Percentiles rank a stretch among this genome's conserved stretches.
These are phyloP conservation scores for Ceraclea dissimilis DNA, from an alignment of 2,888 invertebrate species.

Conservation along the genomic window DNA sequence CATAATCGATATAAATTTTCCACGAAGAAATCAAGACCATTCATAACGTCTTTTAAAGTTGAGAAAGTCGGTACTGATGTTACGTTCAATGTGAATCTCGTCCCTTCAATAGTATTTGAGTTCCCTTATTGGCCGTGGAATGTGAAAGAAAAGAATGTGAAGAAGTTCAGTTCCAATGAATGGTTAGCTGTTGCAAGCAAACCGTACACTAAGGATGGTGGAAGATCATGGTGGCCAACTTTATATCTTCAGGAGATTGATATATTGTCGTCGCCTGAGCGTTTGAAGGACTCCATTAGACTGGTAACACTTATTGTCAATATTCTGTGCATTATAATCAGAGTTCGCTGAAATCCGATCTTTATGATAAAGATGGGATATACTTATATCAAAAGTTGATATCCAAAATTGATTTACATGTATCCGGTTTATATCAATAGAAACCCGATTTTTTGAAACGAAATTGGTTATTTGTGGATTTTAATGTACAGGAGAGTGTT, in stretches of 20 bases:
- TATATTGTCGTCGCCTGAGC: background rate
- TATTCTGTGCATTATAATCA: no score
- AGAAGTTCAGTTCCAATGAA: background rate
- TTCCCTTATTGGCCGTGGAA: background rate
- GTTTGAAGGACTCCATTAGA: conserved; percentile 9
- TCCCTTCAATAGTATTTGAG: conserved; percentile 8
- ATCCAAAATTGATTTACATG: no score
- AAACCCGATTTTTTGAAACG: no score
- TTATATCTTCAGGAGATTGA: conserved; percentile 4
- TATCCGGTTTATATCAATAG: no score
- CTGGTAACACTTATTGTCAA: no score
- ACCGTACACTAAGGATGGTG: background rate
- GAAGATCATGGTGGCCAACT: conserved; percentile 3
- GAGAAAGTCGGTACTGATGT: background rate
- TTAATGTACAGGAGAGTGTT: no score
- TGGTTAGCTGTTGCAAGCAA: conserved; percentile 13
- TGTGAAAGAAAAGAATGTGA: no score
- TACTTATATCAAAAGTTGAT: no score
- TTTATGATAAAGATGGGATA: no score
- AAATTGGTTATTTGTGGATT: no score
- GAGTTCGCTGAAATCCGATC: no score
- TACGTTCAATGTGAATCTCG: conserved; percentile 8
- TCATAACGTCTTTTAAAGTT: conserved; percentile 5
- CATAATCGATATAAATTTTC: background rate
- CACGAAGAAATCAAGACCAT: conserved; percentile 6